Conservation (phyloP, 1,140 invertebrate species). For the Phortica variegata region DNA sequence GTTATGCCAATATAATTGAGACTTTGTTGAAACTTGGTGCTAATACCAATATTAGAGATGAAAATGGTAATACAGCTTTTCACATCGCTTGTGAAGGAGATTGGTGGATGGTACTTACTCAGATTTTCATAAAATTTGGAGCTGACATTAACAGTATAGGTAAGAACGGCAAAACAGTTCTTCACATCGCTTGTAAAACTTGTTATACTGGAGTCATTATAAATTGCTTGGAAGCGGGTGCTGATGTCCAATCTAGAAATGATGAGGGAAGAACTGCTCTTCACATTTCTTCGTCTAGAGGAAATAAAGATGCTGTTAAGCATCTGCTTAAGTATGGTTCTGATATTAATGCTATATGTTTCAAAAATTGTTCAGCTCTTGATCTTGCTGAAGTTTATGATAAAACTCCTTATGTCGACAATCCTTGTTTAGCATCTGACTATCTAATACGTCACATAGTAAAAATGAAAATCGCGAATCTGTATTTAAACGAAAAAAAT, state of each 20-base stretch:
- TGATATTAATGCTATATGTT: neutral
- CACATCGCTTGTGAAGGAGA: neutral
- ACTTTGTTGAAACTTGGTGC: too few relatives aligned
- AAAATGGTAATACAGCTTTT: neutral
- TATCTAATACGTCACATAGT: neutral
- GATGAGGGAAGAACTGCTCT: too few relatives aligned
- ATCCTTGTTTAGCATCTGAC: neutral
- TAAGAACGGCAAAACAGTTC: too few relatives aligned
- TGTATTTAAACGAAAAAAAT: neutral
- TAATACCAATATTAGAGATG: too few relatives aligned
- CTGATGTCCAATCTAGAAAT: too few relatives aligned
- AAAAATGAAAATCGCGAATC: neutral
- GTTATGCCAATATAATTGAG: neutral
- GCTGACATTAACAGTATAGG: too few relatives aligned
- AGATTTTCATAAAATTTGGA: neutral
- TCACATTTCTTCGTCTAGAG: too few relatives aligned
- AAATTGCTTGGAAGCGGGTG: too few relatives aligned
- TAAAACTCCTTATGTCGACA: neutral
- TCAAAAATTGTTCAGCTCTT: neutral
- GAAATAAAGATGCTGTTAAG: too few relatives aligned
- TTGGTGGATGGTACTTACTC: neutral
- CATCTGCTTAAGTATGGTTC: too few relatives aligned
- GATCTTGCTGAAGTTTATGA: neutral
- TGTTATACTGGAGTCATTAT: too few relatives aligned
- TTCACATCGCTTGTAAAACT: too few relatives aligned